Base-by-base conservation (phyloP, 2,888 invertebrate genomes). In the Drosophila incognita region DNA sequence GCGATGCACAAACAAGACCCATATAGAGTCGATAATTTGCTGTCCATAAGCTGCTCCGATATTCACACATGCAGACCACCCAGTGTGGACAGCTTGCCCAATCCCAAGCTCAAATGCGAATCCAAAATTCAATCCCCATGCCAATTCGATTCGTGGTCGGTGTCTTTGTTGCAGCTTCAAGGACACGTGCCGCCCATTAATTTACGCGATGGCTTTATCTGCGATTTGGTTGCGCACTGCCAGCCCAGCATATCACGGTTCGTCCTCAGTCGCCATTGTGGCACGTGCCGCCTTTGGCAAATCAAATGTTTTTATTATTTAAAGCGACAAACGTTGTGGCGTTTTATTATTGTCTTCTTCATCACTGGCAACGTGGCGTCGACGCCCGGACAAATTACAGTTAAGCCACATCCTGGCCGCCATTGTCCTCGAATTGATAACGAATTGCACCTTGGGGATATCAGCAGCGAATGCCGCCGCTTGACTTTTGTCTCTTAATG, bases 101-200 rank as follows among this genome's bases (percentile, higher is more conserved):
- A 65, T 69, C 51, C 57, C 21, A 29, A 58, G 33, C 38, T 21
- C 51, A 15, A 68, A 63, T 51, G 64, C 40, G 52, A 68, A 57
- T 31, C 51, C 42, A 38, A 40, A 53, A 57, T 46, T 42, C n/a
- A 64, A 62, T 78, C 49, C 54, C 33, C 38, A 54, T 53, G 40
- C 74, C 57, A 42, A 33, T 51, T 21, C 58, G 48, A 36, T 51
- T 56, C 38, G 53, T 51, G 35, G 56, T 51, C 61, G 66, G 52
- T 80, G 38, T 33, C 36, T 40, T 74, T 77, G 78, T 65, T 66
- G 40, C 80, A 68, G 70, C 77, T 70, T 72, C 61, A 69, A 59
- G 58, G 69, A 70, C 92, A 92, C 92, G 92, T 92, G 92, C 81
- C 83, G 84, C 77, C 91, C 92, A 92, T 92, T 92, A 92, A 92